A percentile compares a stretch with the other conserved stretches of the same genome.
Evolutionary conservation across 2,797 vertebrate species (phyloP).

Genomic region (Sebastes flavidus): DNA sequence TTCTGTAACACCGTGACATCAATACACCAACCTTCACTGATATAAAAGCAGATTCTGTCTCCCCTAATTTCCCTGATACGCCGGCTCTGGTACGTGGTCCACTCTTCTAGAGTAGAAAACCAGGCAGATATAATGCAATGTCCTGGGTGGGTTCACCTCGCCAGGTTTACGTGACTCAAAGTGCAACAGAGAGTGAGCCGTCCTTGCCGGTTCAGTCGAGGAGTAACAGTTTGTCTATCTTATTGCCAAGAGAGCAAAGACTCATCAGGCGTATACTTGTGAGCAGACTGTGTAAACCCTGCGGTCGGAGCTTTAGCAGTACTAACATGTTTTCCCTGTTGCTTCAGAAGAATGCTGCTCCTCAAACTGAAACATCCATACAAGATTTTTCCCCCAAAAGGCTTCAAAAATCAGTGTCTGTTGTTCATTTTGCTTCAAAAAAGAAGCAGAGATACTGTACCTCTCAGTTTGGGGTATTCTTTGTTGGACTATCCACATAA

Average conservation of each 20-base stretch:
- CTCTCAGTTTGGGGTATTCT: not conserved
- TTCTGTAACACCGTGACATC: constrained; percentile 45
- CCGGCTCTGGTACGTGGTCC: not conserved
- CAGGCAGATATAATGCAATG: constrained; percentile 7
- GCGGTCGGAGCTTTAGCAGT: not conserved
- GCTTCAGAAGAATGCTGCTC: not conserved
- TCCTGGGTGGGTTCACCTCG: constrained; percentile 26
- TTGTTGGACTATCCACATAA: not conserved
- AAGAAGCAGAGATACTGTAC: not conserved
- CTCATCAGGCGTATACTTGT: constrained; percentile 2
- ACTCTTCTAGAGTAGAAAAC: constrained; percentile 1
- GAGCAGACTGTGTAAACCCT: not conserved
- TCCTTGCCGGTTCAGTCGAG: not conserved
- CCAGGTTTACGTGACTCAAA: not conserved
- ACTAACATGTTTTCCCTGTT: not conserved
- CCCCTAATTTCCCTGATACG: constrained; percentile 19
- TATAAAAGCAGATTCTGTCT: constrained; percentile 41
- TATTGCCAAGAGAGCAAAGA: constrained; percentile 2
- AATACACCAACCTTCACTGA: constrained; percentile 34
- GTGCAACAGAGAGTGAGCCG: not conserved
- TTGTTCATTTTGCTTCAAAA: not conserved
- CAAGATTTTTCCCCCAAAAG: not conserved
- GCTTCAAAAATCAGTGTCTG: not conserved
- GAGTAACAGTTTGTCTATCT: not conserved
- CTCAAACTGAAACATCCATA: not conserved